Evolutionary conservation across 2,113 vertebrate genomes (phyloP).

Genomic region (Pituophis catenifer): DNA sequence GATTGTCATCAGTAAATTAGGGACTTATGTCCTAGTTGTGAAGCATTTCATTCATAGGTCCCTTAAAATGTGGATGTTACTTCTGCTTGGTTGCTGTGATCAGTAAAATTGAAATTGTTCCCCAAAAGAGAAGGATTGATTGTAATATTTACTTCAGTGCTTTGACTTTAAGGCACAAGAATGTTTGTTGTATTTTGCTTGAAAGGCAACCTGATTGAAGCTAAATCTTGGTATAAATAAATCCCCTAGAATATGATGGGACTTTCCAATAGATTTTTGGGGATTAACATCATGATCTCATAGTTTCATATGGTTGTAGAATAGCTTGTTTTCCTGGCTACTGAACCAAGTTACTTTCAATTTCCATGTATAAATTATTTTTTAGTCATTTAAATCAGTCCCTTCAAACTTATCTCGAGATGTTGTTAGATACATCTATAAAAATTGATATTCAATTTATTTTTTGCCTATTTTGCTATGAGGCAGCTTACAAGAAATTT

Average conservation of each 20-base stretch:
- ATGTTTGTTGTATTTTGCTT: neutral
- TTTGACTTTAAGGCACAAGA: neutral
- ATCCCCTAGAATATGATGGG: neutral
- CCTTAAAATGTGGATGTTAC: neutral
- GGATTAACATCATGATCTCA: no score
- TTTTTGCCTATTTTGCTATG: no score
- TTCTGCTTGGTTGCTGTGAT: neutral
- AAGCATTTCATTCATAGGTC: neutral
- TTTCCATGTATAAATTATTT: neutral
- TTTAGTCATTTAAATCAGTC: neutral
- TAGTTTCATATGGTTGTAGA: neutral
- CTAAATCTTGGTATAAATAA: neutral
- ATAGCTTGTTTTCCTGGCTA: neutral
- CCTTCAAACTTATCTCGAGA: neutral
- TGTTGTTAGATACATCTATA: neutral
- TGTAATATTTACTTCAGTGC: neutral
- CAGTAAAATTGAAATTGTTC: neutral
- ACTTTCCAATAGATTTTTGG: neutral
- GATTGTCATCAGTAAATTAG: neutral
- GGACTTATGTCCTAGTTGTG: neutral
- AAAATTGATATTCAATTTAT: neutral
- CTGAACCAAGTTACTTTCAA: neutral
- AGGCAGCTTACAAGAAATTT: neutral
- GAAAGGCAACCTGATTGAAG: neutral
- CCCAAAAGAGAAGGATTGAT: neutral